phyloP scores from a whole-genome alignment of 2,888 invertebrate species.

The Drosophila tanythrix region DNA sequence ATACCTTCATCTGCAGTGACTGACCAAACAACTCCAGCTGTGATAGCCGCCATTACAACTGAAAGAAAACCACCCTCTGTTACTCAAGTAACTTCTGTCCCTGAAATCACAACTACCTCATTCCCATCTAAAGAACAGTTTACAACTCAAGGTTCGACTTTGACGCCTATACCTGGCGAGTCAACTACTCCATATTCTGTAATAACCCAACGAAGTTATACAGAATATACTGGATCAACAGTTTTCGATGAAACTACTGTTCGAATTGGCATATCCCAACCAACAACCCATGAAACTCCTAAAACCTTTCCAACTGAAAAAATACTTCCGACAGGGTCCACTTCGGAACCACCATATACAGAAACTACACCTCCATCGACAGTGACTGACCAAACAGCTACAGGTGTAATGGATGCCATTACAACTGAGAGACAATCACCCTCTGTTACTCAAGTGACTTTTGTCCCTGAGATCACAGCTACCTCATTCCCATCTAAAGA shows the following conservation, averaged over 20 bases:
- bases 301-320: background rate
- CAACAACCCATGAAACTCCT: background rate
- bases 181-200: background rate
- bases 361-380: background rate
- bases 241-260: background rate
- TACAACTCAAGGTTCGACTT: background rate
- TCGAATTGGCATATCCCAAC: background rate
- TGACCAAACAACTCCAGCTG: background rate
- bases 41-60: too few species aligned
- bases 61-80: too few species aligned
- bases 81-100: too few species aligned
- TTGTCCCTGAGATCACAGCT: fast-evolving
- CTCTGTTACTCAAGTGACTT: background rate
- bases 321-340: background rate
- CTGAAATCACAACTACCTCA: too few species aligned
- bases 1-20: background rate
- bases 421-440: background rate
- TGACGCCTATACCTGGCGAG: background rate
- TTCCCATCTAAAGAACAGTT: background rate
- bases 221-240: background rate
- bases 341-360: background rate
- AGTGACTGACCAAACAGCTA: background rate
- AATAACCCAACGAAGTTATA: background rate
- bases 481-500: too few species aligned
- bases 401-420: background rate